Evolutionary conservation across 2,113 vertebrate genomes (phyloP), one percentile per base, ranked within the genome.

Genomic region (Rhinolophus ferrumequinum): DNA sequence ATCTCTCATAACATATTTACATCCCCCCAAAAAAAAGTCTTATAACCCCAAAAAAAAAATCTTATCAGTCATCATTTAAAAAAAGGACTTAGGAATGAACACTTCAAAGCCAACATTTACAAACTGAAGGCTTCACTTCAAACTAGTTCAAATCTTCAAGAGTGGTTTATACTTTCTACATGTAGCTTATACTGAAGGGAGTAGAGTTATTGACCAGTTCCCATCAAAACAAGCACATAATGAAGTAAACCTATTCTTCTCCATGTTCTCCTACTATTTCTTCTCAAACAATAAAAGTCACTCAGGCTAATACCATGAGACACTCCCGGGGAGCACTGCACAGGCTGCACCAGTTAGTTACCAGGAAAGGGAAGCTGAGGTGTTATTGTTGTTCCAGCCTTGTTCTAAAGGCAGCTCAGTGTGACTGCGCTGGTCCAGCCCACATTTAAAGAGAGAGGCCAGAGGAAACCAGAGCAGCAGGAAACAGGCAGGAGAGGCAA

Each of bases 381-480:
- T 93, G 56, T 72, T 92, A 69, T 12, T 72, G 44, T n/a, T 91
- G 79, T 86, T 96, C 67, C 56, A 77, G 38, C 35, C 85, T 38
- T 58, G 47, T 50, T 73, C 77, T 93, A 93, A 96, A 93, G 86
- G 54, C 75, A 96, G 83, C 44, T 75, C 75, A 77, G 44, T 50
- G 72, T 76, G 85, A 97, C 81, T 76, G 70, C 35, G 62, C 77
- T 54, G 54, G 67, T 88, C 38, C 85, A 88, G 75, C 79, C 95
- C 90, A 93, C 47, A 84, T 80, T 95, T 93, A 96, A 92, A 95
- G 95, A 89, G 79, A 89, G 66, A 91, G 52, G 64, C 85, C 88
- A 93, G 28, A 95, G 85, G 93, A 97, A 97, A 97, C 80, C 77
- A 95, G 88, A 97, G 94, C 91, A 91, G 67, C 91, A 96, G 95